Evolutionary conservation across 1,140 invertebrate genomes (phyloP), one percentile per base, ranked within the genome.

Genomic region (Ylistrum balloti): DNA sequence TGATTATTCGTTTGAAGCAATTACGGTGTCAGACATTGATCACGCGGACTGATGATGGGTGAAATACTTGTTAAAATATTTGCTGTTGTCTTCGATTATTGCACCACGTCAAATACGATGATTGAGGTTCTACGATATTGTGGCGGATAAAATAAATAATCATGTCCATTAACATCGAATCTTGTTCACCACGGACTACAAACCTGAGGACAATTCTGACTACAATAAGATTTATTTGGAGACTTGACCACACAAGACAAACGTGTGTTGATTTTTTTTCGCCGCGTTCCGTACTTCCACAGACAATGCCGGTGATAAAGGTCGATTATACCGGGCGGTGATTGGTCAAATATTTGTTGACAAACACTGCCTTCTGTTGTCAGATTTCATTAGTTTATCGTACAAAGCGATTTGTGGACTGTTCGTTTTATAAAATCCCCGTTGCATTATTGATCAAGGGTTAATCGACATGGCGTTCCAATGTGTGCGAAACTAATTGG

Each of bases 271-370:
- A 74, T 28, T 5, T 74, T 28, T n/a, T 28, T 28, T 74, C 56
- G 9, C 41, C n/a, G n/a, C 17, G 28, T 5, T 74, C 22, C n/a
- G 22, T n/a, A 74, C 56, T 74, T 17, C 45, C 45, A 74, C 56
- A 11, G 56, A 74, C 56, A 74, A 5, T 74, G 2, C 56, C 56
- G 56, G n/a, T 74, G 56, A 74, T 74, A 28, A 74, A 9, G 56
- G n/a, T 28, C 56, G 56, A 74, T 74, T 74, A 74, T 74, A 17
- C 22, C 28, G 56, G n/a, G n/a, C 28, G 56, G 56, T 74, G 56
- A 74, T 74, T 74, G 56, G 56, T 74, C n/a, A n/a, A 74, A 74
- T 74, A 74, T 74, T 74, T 74, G 56, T 74, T 74, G 56, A 74
- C 56, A 74, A 74, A 74, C 56, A 74, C 5, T 7, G 22, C 22